Conservation (phyloP, 30 jellyfish, hydroid and myxozoan species). For the Cassiopea andromeda region DNA sequence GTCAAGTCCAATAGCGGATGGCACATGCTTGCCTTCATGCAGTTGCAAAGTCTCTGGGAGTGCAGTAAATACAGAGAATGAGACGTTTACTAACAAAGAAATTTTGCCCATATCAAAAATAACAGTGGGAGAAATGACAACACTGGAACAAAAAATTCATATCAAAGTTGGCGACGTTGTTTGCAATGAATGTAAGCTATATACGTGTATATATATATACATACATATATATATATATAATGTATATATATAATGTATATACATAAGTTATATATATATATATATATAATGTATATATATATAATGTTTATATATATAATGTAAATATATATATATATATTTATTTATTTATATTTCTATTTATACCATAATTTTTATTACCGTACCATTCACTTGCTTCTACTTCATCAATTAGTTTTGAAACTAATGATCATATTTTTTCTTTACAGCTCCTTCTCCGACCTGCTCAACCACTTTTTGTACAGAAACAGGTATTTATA, state of each 20-base stretch:
- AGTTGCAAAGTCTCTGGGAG: conserved; percentile 5
- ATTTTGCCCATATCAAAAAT: conserved; percentile 32
- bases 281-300: too few species aligned
- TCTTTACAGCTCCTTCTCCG: neutral
- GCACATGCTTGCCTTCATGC: neutral
- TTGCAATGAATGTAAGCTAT: neutral
- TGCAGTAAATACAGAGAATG: conserved; percentile 1
- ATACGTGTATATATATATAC: neutral
- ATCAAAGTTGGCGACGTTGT: conserved; percentile 3
- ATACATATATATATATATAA: too few species aligned
- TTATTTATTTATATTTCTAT: too few species aligned
- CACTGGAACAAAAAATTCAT: neutral
- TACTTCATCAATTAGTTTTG: neutral
- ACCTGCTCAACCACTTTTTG: neutral
- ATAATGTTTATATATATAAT: too few species aligned
- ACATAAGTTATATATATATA: too few species aligned
- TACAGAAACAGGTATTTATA: neutral
- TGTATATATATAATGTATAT: too few species aligned
- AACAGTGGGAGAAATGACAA: neutral
- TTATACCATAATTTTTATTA: too few species aligned
- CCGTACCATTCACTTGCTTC: neutral
- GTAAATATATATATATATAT: too few species aligned
- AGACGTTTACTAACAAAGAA: neutral
- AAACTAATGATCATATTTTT: too few species aligned
- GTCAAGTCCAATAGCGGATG: neutral